Base-by-base conservation (phyloP, 2,113 vertebrate genomes). In the Hymenochirus boettgeri region DNA sequence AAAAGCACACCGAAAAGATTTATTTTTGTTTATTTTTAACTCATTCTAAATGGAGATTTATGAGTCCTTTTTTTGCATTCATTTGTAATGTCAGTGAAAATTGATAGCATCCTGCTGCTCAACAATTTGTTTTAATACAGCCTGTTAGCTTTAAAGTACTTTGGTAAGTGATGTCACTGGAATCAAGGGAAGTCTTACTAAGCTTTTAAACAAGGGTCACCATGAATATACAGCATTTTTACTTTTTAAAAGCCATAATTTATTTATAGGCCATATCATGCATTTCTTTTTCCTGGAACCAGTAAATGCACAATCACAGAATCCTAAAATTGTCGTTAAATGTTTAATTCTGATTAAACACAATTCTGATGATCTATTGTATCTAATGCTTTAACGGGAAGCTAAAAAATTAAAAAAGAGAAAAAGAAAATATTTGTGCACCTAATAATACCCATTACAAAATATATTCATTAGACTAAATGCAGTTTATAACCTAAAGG, bases 71-170 rank as follows among this genome's bases (percentile, higher is more conserved):
- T 57, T 33, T 42, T 57, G 62, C 53, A 65, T 57, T 65, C 23
- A 65, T 65, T 65, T 65, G 62, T 57, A 48, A 57, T 65, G 62
- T 65, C 53, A 65, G 48, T 47, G 62, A 57, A 27, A 42, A 57
- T 65, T 57, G 53, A 57, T 57, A 65, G 52, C 54, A 24, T 57
- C 54, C 42, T 56, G 27, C 53, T 57, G 39, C 46, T 65, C 39
- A 48, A 29, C 62, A 65, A 65, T 65, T 65, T 57, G 42, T 65
- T 65, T 57, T 21, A 65, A 55, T 54, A 57, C 56, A 65, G 37
- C 26, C 62, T 57, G 53, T 57, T 57, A 65, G 42, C 62, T 65
- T 53, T 56, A 65, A 57, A 57, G 39, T 56, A 53, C 42, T 48
- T 21, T 57, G 53, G 62, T 65, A 57, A 57, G 42, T 47, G 53